These are phyloP conservation scores for Lateolabrax maculatus DNA, from an alignment of 2,797 vertebrate genomes.

Conservation along the genomic window DNA sequence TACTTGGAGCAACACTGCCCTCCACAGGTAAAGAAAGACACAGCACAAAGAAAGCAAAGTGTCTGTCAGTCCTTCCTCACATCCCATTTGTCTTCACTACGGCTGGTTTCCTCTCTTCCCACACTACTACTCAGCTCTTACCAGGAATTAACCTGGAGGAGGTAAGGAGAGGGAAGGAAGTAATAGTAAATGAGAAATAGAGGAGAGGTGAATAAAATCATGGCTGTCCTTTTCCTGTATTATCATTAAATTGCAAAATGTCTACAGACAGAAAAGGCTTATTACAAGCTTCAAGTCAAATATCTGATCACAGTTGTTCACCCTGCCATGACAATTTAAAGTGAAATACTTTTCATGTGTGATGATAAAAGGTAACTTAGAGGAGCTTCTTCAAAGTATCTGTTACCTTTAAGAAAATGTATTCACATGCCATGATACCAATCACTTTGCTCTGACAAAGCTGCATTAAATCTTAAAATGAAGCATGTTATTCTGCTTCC, in stretches of 20 bases:
- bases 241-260: not conserved
- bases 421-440: too few relatives aligned
- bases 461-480: not conserved
- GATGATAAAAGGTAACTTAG: not conserved
- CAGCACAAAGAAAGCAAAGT: slow-evolving; percentile 18
- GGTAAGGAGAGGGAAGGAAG: not conserved
- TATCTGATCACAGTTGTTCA: slow-evolving; percentile 3
- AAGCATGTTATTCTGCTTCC: not conserved
- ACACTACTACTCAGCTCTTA: slow-evolving; percentile 13
- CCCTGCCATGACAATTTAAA: not conserved
- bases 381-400: not conserved
- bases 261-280: not conserved
- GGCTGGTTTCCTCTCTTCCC: slow-evolving; percentile 22
- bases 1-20: slow-evolving; percentile 84
- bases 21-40: slow-evolving; percentile 64
- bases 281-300: not conserved
- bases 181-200: slow-evolving; percentile 5
- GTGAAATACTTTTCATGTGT: not conserved
- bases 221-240: not conserved
- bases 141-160: slow-evolving; percentile 11
- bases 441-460: not conserved
- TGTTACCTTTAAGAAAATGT: too few relatives aligned
- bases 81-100: slow-evolving; percentile 43
- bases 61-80: slow-evolving; percentile 10
- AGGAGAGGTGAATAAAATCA: not conserved